Evolutionary conservation across 2,113 vertebrate species (phyloP).

Genomic region (Stigmatopora nigra): DNA sequence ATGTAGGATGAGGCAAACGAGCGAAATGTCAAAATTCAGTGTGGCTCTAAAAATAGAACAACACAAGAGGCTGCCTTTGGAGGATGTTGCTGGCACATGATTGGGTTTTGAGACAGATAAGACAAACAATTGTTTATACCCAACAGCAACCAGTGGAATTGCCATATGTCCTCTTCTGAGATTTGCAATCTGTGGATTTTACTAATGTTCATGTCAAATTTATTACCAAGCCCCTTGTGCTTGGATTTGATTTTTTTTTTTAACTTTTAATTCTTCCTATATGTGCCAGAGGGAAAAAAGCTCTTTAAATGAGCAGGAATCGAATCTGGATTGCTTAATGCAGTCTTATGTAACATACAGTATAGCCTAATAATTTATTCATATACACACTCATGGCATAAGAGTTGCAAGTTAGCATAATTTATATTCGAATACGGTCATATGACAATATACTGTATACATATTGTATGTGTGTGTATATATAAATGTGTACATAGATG

Average conservation of each 20-base stretch:
- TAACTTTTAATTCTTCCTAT: background rate
- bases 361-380: conserved; percentile 14
- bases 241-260: background rate
- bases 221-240: conserved; percentile 20
- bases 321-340: conserved; percentile 6
- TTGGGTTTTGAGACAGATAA: conserved; percentile 36
- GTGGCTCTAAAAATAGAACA: conserved; percentile 52
- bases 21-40: conserved; percentile 58
- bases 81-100: conserved; percentile 36
- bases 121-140: conserved; percentile 41
- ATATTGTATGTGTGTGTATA: no score
- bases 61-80: conserved; percentile 47
- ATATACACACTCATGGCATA: background rate
- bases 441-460: no score
- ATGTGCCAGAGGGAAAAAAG: background rate
- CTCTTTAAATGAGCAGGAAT: conserved; percentile 16
- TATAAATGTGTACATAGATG: no score
- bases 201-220: conserved; percentile 41
- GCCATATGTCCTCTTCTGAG: conserved; percentile 48
- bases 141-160: conserved; percentile 34
- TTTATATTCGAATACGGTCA: background rate
- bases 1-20: conserved; percentile 60
- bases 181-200: conserved; percentile 34
- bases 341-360: conserved; percentile 6
- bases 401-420: background rate